Evolutionary conservation across 53 echinoderm and acorn worm genomes (phyloP).

Genomic region (Paracentrotus lividus): DNA sequence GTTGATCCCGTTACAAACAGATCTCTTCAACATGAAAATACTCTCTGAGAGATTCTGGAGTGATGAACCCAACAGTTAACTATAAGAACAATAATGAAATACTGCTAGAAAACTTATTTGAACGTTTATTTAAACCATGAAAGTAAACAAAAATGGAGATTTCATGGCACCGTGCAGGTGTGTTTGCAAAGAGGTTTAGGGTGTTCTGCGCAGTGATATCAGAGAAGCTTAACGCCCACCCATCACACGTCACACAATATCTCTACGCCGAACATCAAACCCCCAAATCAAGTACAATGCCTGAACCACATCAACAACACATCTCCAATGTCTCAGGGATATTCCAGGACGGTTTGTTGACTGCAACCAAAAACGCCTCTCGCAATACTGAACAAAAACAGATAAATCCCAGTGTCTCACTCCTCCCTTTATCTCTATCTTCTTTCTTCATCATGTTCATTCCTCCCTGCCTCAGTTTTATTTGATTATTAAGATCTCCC

Average conservation of each 20-base stretch:
- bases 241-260: not conserved
- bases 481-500: too few species aligned
- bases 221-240: not conserved
- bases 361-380: slow-evolving; percentile 27
- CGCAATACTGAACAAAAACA: not conserved
- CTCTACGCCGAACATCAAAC: slow-evolving; percentile 14
- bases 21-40: not conserved
- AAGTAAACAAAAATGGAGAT: not conserved
- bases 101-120: not conserved
- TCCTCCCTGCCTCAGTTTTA: too few species aligned
- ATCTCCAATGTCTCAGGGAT: not conserved
- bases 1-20: not conserved
- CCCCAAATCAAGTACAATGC: not conserved
- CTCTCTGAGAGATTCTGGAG: not conserved
- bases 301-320: not conserved
- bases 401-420: not conserved
- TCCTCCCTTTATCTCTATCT: not conserved
- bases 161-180: not conserved
- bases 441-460: not conserved
- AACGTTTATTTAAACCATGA: too few species aligned
- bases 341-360: not conserved
- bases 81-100: not conserved
- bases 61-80: too few species aligned
- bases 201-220: not conserved
- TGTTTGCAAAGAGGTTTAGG: not conserved